These are phyloP conservation scores for Astyanax mexicanus DNA, from an alignment of 2,797 vertebrate genomes.

Conservation along the genomic window DNA sequence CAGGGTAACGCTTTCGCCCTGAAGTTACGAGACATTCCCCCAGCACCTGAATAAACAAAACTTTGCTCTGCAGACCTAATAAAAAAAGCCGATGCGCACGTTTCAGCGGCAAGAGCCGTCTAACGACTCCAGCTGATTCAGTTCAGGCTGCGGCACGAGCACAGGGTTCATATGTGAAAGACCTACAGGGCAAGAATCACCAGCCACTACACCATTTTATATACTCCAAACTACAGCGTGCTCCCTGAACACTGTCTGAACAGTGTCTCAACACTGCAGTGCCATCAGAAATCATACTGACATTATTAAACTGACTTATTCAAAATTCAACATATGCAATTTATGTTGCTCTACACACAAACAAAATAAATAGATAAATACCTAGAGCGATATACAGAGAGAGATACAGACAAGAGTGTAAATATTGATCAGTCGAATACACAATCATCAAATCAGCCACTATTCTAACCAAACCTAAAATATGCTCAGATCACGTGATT, in stretches of 20 bases:
- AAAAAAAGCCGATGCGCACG: slow-evolving; percentile 33
- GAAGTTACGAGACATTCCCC: slow-evolving; percentile 52
- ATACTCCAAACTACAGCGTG: background rate
- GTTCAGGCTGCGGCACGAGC: slow-evolving; percentile 3
- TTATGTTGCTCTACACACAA: too few species aligned
- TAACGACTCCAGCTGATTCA: slow-evolving; percentile 39
- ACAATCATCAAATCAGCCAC: too few species aligned
- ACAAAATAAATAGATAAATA: too few species aligned
- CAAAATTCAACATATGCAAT: too few species aligned
- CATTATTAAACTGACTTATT: background rate
- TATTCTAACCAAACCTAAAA: too few species aligned
- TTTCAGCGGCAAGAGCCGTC: slow-evolving; percentile 34
- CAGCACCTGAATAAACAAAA: slow-evolving; percentile 60
- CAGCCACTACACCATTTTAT: slow-evolving; percentile 14
- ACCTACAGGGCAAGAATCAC: background rate
- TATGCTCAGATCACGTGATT: too few species aligned
- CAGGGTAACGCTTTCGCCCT: slow-evolving; percentile 20
- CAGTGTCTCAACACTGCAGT: background rate
- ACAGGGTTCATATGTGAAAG: slow-evolving; percentile 20
- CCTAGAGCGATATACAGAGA: too few species aligned
- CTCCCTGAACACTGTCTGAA: too few species aligned
- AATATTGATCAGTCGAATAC: too few species aligned
- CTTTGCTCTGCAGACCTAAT: slow-evolving; percentile 41
- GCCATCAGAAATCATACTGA: background rate
- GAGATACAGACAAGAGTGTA: too few species aligned